phyloP scores from a whole-genome alignment of 1,140 invertebrate species.

The Lordiphosa stackelbergi region DNA sequence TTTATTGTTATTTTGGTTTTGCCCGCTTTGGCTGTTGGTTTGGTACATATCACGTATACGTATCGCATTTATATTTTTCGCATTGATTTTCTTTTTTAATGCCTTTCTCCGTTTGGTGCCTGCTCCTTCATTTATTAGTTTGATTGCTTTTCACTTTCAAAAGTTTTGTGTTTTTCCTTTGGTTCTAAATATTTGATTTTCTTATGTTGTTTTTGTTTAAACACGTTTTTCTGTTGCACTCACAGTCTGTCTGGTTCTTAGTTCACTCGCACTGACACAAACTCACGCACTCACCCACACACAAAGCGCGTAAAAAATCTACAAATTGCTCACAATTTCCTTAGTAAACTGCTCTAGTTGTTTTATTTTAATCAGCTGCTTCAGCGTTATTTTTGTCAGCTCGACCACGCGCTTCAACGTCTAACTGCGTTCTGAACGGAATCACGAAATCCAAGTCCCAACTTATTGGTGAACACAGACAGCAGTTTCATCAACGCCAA shows the following conservation, averaged over 20 bases:
- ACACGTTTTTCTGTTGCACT: slow-evolving; percentile 32
- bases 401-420: slow-evolving; percentile 68
- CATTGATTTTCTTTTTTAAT: slow-evolving; percentile 63
- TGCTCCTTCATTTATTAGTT: slow-evolving; percentile 35
- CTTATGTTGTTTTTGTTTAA: slow-evolving; percentile 31
- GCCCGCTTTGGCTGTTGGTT: slow-evolving; percentile 14
- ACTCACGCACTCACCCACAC: slow-evolving; percentile 10
- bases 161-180: slow-evolving; percentile 28
- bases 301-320: slow-evolving; percentile 42
- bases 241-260: slow-evolving; percentile 24
- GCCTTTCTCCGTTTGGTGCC: slow-evolving; percentile 1
- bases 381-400: slow-evolving; percentile 14
- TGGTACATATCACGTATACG: slow-evolving; percentile 63
- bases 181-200: slow-evolving; percentile 38
- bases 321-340: slow-evolving; percentile 73
- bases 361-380: slow-evolving; percentile 27
- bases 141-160: slow-evolving; percentile 42
- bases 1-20: slow-evolving; percentile 69
- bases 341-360: slow-evolving; percentile 44
- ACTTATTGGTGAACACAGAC: neutral
- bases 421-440: slow-evolving; percentile 60
- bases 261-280: slow-evolving; percentile 10
- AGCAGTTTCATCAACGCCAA: slow-evolving; percentile 3
- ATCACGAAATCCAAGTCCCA: neutral
- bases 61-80: slow-evolving; percentile 42